These are phyloP conservation scores for Xerus inauris DNA, from an alignment of 2,113 vertebrate genomes.

Conservation along the genomic window DNA sequence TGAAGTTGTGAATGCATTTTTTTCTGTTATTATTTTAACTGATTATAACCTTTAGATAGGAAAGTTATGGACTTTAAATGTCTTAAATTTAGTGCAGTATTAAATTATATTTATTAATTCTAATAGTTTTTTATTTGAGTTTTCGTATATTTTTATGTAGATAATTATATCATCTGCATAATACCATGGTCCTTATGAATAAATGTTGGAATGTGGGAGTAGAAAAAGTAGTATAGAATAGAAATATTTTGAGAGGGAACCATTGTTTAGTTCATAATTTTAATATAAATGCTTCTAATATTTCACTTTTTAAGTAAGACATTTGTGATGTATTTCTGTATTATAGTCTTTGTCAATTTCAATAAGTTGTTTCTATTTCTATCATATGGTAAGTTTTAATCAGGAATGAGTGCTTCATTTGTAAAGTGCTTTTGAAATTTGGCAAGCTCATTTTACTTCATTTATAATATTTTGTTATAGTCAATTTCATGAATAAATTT, in stretches of 20 bases:
- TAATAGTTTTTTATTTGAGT: constrained; percentile 14
- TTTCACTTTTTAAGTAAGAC: constrained; percentile 35
- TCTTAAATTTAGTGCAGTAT: background rate
- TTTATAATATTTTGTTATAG: constrained; percentile 43
- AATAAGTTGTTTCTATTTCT: constrained; percentile 42
- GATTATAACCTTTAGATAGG: background rate
- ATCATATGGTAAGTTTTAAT: constrained; percentile 1
- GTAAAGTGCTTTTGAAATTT: constrained; percentile 48
- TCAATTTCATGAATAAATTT: constrained; percentile 1
- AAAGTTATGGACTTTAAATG: constrained; percentile 5
- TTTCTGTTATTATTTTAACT: background rate
- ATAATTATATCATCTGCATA: background rate
- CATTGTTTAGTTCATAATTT: constrained; percentile 20
- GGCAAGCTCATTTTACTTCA: constrained; percentile 24
- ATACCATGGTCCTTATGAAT: background rate
- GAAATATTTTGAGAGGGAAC: background rate
- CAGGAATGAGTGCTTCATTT: constrained; percentile 51
- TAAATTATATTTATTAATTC: background rate
- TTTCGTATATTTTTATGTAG: constrained; percentile 45
- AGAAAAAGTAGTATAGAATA: background rate
- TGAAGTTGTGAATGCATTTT: background rate
- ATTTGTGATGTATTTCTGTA: background rate
- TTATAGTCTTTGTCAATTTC: constrained; percentile 32
- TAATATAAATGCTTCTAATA: background rate
- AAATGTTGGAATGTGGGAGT: background rate